phyloP scores from a whole-genome alignment of 2,888 invertebrate species.

The Leptopilina syphax region DNA sequence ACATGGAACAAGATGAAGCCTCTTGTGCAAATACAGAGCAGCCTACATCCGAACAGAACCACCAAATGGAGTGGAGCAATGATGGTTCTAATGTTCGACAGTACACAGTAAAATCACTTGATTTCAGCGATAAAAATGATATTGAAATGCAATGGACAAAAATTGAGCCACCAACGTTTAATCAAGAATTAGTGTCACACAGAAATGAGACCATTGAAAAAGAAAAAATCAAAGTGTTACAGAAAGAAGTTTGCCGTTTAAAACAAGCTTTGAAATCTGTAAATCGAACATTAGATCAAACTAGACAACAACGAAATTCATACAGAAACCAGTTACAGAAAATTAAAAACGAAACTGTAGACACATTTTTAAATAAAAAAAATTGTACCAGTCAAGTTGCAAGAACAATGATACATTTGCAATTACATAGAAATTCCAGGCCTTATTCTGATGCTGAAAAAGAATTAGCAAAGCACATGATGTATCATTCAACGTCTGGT shows the following conservation, averaged over 20 bases:
- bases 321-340: constrained; percentile 1
- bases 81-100: constrained; percentile 6
- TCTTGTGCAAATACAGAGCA: background rate
- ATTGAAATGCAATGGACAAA: background rate
- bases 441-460: background rate
- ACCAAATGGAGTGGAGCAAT: constrained; percentile 6
- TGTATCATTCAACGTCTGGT: background rate
- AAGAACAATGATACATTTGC: background rate
- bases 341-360: background rate
- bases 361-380: background rate
- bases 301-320: background rate
- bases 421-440: background rate
- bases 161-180: background rate
- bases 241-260: background rate
- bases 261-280: background rate
- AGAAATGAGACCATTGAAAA: background rate
- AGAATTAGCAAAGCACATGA: background rate
- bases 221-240: background rate
- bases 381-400: background rate
- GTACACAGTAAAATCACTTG: background rate
- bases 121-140: background rate
- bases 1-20: background rate
- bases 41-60: background rate
- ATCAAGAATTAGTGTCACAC: background rate
- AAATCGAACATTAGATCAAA: background rate